Evolutionary conservation across 2,888 invertebrate species (phyloP).

Genomic region (Carterocephalus palaemon): DNA sequence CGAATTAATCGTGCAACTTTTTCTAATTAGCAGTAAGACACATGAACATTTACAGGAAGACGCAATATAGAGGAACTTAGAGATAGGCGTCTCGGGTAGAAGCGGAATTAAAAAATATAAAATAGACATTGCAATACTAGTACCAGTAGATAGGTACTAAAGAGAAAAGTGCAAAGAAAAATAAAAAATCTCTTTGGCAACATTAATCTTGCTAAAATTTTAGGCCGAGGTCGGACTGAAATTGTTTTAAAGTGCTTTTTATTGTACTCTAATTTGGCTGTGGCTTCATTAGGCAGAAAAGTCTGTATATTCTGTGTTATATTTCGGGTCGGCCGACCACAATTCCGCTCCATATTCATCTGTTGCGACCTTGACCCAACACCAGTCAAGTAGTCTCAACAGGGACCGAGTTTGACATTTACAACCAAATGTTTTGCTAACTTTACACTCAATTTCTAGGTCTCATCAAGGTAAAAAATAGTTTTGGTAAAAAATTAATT

Average conservation of each 20-base stretch:
- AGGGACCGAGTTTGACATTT: too few relatives aligned
- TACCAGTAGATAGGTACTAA: not conserved
- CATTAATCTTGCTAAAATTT: conserved; percentile 27
- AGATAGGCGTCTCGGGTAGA: conserved; percentile 15
- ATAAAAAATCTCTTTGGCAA: conserved; percentile 18
- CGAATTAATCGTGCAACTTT: not conserved
- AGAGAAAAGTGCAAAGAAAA: conserved; percentile 10
- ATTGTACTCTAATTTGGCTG: conserved; percentile 24
- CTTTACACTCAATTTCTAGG: too few relatives aligned
- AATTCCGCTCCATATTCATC: conserved; percentile 16
- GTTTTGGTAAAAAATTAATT: too few relatives aligned
- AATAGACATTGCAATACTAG: conserved; percentile 19
- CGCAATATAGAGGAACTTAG: conserved; percentile 13
- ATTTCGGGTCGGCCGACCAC: conserved; percentile 2
- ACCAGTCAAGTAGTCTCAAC: too few relatives aligned
- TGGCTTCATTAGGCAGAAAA: conserved; percentile 32
- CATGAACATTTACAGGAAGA: conserved; percentile 3
- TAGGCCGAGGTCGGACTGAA: conserved; percentile 20
- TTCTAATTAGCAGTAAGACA: not conserved
- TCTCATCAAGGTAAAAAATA: too few relatives aligned
- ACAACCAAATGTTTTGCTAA: too few relatives aligned
- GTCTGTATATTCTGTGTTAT: conserved; percentile 11
- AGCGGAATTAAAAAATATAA: conserved; percentile 17
- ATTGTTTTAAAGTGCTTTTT: conserved; percentile 27
- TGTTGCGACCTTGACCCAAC: conserved; percentile 5